Base-by-base conservation (phyloP, 2,888 invertebrate genomes). In the Sminthurinus aureus region DNA sequence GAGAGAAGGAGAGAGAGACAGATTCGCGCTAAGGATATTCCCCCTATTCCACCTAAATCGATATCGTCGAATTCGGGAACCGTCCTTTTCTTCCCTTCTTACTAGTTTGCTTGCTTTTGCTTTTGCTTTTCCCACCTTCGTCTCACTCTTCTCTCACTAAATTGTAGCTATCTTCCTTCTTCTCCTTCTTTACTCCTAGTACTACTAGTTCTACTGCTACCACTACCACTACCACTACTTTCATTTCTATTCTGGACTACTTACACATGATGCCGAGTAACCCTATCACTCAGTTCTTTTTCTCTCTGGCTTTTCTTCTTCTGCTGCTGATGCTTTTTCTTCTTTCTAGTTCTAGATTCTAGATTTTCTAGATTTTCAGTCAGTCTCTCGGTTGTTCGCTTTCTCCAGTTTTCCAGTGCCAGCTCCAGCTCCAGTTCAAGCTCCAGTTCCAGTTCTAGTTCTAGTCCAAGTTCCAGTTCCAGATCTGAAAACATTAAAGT, bases 21-120 rank as follows among this genome's bases (percentile, higher is more conserved):
- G 71, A 71, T 71, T 71, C 71, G 24, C 71, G 26, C 71, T 24
- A 71, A 71, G 71, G 71, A 71, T 71, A 71, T 71, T 71, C 71
- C 71, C 71, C 71, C 58, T 58, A 58, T 58, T 58, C 58, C 71
- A 71, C 71, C 71, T 71, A 71, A 71, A 71, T 71, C 71, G 71
- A 71, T 71, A 38, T 38, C 71, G 71, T 38, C 71, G 71, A 71
- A 71, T 71, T 71, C 71, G 26, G 71, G 13, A 24, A 71, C 24
- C 71, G 24, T 20, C 13, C 71, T 71, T 71, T 71, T 71, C 71
- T 24, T 24, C 22, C 71, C 71, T 71, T 71, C 71, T 22, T 71
- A 24, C 71, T 71, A 2, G 11, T 58, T 18, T 71, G 9, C 22
- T 24, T 71, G 22, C 18, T 18, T 58, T 58, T 58, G 15, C 18